Conservation (phyloP, 2,113 vertebrate species). For the Arenaria interpres region DNA sequence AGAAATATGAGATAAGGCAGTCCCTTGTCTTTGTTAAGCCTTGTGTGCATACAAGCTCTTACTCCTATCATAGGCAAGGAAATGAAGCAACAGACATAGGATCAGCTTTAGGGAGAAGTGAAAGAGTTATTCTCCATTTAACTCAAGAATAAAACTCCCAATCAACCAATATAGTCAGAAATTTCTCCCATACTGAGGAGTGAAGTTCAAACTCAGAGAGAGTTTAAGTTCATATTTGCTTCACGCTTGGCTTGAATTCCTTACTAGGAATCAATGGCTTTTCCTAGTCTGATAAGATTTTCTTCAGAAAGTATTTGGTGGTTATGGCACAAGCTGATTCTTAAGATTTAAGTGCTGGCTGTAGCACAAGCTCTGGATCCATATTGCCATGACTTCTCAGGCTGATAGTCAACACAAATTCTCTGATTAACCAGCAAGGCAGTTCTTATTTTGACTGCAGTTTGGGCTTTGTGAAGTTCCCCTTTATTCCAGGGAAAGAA, state of each 20-base stretch:
- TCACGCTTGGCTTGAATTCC: background rate
- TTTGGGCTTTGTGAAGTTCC: background rate
- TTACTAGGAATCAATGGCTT: background rate
- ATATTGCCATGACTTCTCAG: background rate
- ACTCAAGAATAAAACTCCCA: background rate
- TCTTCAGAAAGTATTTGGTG: background rate
- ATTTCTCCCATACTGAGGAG: background rate
- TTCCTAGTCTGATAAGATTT: background rate
- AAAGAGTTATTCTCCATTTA: background rate
- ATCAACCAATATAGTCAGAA: background rate
- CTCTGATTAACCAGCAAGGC: background rate
- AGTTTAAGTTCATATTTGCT: background rate
- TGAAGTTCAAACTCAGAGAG: background rate
- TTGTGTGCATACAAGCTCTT: background rate
- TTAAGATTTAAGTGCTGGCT: background rate
- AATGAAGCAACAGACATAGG: background rate
- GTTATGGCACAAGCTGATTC: background rate
- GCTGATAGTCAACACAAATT: background rate
- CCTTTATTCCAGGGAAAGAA: background rate
- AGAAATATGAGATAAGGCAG: background rate
- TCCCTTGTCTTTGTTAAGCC: background rate
- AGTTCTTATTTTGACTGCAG: background rate
- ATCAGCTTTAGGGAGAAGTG: background rate
- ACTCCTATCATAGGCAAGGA: background rate
- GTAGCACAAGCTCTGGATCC: background rate